A percentile compares a stretch with the other conserved stretches of the same genome.
Conservation (phyloP, 2,888 invertebrate species). For the Tenthredo distinguenda region DNA sequence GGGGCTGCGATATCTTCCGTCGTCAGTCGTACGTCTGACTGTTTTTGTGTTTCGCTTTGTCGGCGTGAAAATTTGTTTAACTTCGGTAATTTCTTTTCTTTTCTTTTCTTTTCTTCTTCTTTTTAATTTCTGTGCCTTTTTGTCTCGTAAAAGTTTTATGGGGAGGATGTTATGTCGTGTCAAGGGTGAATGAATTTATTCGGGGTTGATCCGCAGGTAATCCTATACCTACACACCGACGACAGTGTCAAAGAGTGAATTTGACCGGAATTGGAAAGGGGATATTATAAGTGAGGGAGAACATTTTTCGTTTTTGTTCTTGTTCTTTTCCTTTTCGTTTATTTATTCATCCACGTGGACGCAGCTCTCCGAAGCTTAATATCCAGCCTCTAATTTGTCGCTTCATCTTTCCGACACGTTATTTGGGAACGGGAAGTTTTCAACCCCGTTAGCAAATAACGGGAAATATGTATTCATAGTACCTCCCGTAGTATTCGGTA, state of each 20-base stretch:
- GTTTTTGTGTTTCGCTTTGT: no score
- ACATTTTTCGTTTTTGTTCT: neutral
- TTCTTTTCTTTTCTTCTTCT: neutral
- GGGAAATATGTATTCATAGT: neutral
- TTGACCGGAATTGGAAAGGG: neutral
- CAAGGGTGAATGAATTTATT: neutral
- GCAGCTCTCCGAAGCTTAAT: neutral
- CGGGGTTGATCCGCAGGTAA: slow-evolving; percentile 4
- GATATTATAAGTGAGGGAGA: neutral
- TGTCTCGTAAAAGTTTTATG: neutral
- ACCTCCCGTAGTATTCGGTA: neutral
- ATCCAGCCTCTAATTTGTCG: neutral
- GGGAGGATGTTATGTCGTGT: neutral
- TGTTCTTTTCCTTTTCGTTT: neutral
- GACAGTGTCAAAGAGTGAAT: slow-evolving; percentile 1
- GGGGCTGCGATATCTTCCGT: no score
- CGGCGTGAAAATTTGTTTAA: neutral
- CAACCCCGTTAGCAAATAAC: neutral
- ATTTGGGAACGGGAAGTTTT: neutral
- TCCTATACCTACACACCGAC: neutral
- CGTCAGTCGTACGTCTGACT: no score
- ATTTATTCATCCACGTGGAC: neutral
- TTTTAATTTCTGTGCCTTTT: neutral
- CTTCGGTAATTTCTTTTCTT: neutral
- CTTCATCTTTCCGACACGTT: neutral